A percentile compares a stretch with the other conserved stretches of the same genome.
Conservation (phyloP, 37 sponge, comb jelly and placozoan genomes). For the Cliona cf. orientalis region DNA sequence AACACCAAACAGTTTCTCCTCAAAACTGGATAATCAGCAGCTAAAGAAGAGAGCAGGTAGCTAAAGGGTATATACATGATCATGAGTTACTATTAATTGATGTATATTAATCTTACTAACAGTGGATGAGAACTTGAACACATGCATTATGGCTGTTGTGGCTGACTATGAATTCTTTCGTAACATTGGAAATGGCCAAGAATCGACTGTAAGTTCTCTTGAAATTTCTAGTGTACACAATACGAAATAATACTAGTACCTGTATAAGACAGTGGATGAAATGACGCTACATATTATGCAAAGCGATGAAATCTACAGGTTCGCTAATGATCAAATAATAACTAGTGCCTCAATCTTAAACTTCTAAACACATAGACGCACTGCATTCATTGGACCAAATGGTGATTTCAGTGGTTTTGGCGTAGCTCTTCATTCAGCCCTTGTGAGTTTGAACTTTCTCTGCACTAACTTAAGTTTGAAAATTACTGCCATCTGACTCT, state of each 20-base stretch:
- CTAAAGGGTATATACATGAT: no score
- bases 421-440: conserved; percentile 25
- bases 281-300: conserved; percentile 44
- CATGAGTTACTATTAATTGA: no score
- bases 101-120: no score
- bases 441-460: conserved; percentile 7
- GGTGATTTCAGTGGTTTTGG: conserved; percentile 18
- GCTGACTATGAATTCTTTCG: conserved; percentile 49
- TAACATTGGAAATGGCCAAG: conserved; percentile 23
- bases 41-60: conserved; percentile 13
- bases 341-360: background rate
- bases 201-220: conserved; percentile 27
- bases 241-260: background rate
- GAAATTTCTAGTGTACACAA: background rate
- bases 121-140: conserved; percentile 16
- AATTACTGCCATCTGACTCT: background rate
- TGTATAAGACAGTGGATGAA: conserved; percentile 37
- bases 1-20: background rate
- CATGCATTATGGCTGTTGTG: conserved; percentile 49
- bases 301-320: conserved; percentile 60
- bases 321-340: background rate
- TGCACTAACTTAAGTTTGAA: background rate
- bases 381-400: conserved; percentile 12
- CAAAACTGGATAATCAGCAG: background rate
- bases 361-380: conserved; percentile 1